Conservation (phyloP, 2,797 vertebrate species). For the Crenichthys baileyi region DNA sequence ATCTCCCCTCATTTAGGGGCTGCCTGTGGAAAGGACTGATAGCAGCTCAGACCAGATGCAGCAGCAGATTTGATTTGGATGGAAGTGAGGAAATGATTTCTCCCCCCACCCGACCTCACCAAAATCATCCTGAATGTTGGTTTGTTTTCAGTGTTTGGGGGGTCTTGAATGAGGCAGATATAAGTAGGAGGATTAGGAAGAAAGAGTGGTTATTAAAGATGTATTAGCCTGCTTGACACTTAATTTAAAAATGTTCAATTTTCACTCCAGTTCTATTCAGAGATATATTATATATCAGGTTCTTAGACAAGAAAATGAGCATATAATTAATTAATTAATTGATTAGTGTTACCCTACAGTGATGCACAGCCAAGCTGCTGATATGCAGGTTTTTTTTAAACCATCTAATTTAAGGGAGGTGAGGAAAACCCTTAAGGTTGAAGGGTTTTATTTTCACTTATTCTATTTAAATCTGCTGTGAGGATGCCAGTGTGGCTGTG, state of each 20-base stretch:
- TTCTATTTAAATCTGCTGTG: background rate
- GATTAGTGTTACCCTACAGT: slow-evolving; percentile 21
- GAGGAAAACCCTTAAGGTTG: background rate
- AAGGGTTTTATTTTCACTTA: background rate
- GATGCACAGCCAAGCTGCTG: slow-evolving; percentile 6
- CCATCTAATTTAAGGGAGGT: background rate
- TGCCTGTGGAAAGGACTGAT: slow-evolving; percentile 55
- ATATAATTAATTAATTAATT: slow-evolving; percentile 27
- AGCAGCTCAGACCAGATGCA: slow-evolving; percentile 43
- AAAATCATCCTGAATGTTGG: slow-evolving; percentile 28
- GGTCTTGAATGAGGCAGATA: slow-evolving; percentile 39
- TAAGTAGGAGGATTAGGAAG: slow-evolving; percentile 38
- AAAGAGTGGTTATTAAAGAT: slow-evolving; percentile 66
- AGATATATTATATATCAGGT: slow-evolving; percentile 42
- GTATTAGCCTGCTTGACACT: slow-evolving; percentile 61
- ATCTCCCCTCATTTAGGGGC: slow-evolving; percentile 48
- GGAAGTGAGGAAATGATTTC: slow-evolving; percentile 35
- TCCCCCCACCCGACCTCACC: background rate
- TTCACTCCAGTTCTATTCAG: slow-evolving; percentile 42
- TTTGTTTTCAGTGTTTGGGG: slow-evolving; percentile 26
- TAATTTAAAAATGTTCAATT: slow-evolving; percentile 61
- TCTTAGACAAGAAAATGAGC: slow-evolving; percentile 20
- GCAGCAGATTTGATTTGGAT: slow-evolving; percentile 45
- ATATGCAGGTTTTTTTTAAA: background rate
- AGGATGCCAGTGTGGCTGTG: background rate